These are phyloP conservation scores for Hylaea fasciaria DNA, from an alignment of 2,888 invertebrate genomes.

Conservation along the genomic window DNA sequence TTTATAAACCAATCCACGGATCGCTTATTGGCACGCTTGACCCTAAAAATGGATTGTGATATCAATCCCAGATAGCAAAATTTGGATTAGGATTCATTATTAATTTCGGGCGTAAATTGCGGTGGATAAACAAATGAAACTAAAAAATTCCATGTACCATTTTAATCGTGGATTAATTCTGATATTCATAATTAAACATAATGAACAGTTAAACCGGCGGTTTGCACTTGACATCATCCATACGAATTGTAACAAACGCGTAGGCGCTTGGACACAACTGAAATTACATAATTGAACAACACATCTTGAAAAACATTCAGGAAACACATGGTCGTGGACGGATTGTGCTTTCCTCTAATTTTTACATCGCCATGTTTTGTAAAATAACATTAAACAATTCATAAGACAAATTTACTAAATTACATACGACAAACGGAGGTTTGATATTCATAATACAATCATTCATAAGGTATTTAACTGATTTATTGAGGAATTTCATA, in stretches of 20 bases:
- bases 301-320: conserved; percentile 33
- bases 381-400: conserved; percentile 1
- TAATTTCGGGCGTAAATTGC: too few species aligned
- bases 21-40: too few species aligned
- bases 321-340: conserved; percentile 69
- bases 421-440: background rate
- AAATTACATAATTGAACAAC: conserved; percentile 11
- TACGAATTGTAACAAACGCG: conserved; percentile 3
- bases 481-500: background rate
- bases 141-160: conserved; percentile 63
- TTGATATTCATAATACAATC: background rate
- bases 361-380: conserved; percentile 8
- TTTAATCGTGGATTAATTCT: conserved; percentile 69
- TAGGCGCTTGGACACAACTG: background rate
- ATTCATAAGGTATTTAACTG: background rate
- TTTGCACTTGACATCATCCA: conserved; percentile 49
- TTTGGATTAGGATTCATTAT: too few species aligned
- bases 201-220: conserved; percentile 52
- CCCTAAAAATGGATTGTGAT: too few species aligned
- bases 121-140: conserved; percentile 54
- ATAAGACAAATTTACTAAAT: background rate
- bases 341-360: conserved; percentile 63
- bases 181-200: conserved; percentile 67
- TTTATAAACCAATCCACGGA: too few species aligned
- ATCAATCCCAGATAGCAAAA: too few species aligned